phyloP scores from a whole-genome alignment of 2,888 invertebrate species.

The Hofmannophila pseudospretella region DNA sequence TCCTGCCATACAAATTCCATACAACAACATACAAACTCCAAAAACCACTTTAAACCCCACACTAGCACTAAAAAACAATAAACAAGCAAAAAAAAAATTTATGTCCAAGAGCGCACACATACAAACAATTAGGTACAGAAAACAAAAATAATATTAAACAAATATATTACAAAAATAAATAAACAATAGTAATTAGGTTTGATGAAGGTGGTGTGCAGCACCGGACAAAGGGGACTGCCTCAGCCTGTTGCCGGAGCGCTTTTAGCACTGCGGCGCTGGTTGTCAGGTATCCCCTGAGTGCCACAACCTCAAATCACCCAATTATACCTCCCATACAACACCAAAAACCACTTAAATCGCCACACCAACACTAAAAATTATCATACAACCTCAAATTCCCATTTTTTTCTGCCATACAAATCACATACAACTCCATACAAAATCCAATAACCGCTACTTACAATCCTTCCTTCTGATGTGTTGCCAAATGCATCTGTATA shows the following conservation, averaged over 20 bases:
- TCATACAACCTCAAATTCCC: not conserved
- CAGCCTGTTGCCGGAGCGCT: too few relatives aligned
- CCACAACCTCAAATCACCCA: not conserved
- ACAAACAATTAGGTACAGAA: too few relatives aligned
- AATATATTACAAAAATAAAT: too few relatives aligned
- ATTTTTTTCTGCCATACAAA: not conserved
- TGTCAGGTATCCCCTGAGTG: too few relatives aligned
- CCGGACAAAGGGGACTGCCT: too few relatives aligned
- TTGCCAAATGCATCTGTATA: slow-evolving; percentile 55
- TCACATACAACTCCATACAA: not conserved
- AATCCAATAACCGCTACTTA: slow-evolving; percentile 21
- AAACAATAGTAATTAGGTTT: too few relatives aligned
- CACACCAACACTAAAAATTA: not conserved
- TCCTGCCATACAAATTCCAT: not conserved
- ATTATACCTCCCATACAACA: not conserved
- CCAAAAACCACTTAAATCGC: not conserved
- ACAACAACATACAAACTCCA: slow-evolving; percentile 4
- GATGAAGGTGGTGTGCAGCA: too few relatives aligned
- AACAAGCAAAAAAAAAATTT: too few relatives aligned
- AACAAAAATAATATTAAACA: too few relatives aligned
- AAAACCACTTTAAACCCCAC: not conserved
- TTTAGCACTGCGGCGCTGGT: too few relatives aligned
- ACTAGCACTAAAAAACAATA: not conserved
- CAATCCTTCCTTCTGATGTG: slow-evolving; percentile 60
- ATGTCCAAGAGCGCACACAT: too few relatives aligned